Base-by-base conservation (phyloP, 2,888 invertebrate species). In the Drosophila basisetae region DNA sequence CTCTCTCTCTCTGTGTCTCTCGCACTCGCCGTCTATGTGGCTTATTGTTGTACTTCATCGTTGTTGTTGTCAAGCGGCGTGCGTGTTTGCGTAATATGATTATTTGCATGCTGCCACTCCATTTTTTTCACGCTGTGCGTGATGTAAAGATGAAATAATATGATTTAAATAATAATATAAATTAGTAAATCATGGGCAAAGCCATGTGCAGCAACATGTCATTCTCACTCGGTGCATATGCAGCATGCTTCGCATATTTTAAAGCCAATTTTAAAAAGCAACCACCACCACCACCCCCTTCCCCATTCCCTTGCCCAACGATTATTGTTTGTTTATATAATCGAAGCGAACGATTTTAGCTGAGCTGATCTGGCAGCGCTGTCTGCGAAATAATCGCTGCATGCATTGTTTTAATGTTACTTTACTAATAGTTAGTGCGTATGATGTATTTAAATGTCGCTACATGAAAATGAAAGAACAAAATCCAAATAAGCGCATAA, bases 81-180 rank as follows among this genome's bases (percentile, higher is more conserved):
- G 68, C 64, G 63, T 86, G 76, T 85, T 65, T 86, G 73, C 74
- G 76, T 89, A 85, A 85, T 85, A 59, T 82, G 80, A 89, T 85
- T 85, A 89, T 78, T 81, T 72, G 72, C 86, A 83, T 85, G 70
- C 72, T 78, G 35, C 52, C 59, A 69, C 65, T 72, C 73, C 33
- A 33, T n/a, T 28, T 56, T 55, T 53, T 55, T 67, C 58, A 39
- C 39, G 59, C 62, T 52, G 31, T 56, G 75, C 76, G 76, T 73
- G 76, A 53, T 61, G 61, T 78, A 76, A 81, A 78, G 83, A 91
- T 91, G 88, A 88, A 92, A 89, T 92, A 92, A 91, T 92, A 91
- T 91, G 91, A 92, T 92, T 92, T 92, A 92, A 92, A 92, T 92
- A 92, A 91, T 91, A 92, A 92, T 91, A 47, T 88, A 91, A 92